Conservation (phyloP, 37 sponge, comb jelly and placozoan genomes). For the Hexactinellida sp. region DNA sequence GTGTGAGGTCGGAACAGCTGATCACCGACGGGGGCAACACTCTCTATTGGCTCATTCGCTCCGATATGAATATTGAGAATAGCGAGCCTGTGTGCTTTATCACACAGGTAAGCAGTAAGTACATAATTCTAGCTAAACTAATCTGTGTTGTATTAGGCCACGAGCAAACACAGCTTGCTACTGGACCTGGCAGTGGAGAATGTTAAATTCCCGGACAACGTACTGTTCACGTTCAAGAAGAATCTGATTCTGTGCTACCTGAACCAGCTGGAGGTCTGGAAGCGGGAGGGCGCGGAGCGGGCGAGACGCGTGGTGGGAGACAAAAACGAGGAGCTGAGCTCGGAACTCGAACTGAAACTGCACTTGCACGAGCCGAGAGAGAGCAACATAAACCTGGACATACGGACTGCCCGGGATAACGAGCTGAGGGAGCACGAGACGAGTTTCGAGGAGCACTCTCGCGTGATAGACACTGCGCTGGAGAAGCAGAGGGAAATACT, state of each 20-base stretch:
- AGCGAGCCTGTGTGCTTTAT: not conserved
- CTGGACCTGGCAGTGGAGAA: not conserved
- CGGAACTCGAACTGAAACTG: slow-evolving; percentile 63
- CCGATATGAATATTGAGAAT: not conserved
- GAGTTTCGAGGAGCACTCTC: not conserved
- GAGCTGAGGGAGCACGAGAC: not conserved
- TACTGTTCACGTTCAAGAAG: not conserved
- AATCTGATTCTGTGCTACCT: slow-evolving; percentile 25
- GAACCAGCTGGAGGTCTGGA: slow-evolving; percentile 59
- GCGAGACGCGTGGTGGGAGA: slow-evolving; percentile 16
- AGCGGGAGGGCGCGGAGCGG: not conserved
- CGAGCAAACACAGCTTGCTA: not conserved
- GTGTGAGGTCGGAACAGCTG: not conserved
- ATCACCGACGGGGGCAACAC: not conserved
- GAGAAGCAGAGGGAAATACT: not conserved
- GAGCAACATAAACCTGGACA: slow-evolving; percentile 42
- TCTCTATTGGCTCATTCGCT: not conserved
- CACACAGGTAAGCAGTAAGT: not conserved
- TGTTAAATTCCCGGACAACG: not conserved
- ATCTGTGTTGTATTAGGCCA: not conserved
- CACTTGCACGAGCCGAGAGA: slow-evolving; percentile 71
- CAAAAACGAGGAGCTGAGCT: slow-evolving; percentile 43
- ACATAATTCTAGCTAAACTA: not conserved
- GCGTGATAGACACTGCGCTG: not conserved
- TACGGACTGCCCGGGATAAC: slow-evolving; percentile 45